Base-by-base conservation (phyloP, 2,113 vertebrate species). In the Origma solitaria region DNA sequence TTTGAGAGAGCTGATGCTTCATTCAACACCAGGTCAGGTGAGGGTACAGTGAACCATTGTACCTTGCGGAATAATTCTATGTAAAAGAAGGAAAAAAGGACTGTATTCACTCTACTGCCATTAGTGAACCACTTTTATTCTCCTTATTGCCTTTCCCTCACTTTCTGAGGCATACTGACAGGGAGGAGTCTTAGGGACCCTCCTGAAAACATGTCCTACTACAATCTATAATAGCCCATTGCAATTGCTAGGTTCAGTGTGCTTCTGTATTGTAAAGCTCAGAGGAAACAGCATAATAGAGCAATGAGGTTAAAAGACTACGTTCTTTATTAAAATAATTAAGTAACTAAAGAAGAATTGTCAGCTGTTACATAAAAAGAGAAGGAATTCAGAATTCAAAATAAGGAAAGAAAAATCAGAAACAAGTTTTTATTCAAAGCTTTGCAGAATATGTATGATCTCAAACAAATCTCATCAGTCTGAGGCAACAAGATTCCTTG, bases 11-110 rank as follows among this genome's bases (percentile, higher is more conserved):
- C 11, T 57, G 33, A 18, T 33, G 19, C 13, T 13, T 87, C 10
- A 6, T 47, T 28, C 19, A 17, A 8, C 0, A 0, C 53, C 73
- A 79, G 30, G 13, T 47, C 38, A 20, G 38, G 23, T 33, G 14
- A 5, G 14, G 35, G 53, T 30, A 44, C 21, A 54, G 20, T 13
- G 37, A 56, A 44, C 4, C 9, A 1, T 31, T 35, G 14, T 15
- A n/a, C 44, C 20, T 45, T 79, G 31, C 15, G 87, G 22, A 30
- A 51, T 40, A 24, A 56, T 47, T 68, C 24, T 7, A 64, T 13
- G 13, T 13, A 20, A 51, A 47, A 51, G 33, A 66, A 16, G n/a
- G 35, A 16, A 69, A 73, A 75, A 70, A 79, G 8, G 10, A 11
- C 28, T 44, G 2, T n/a, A 64, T 37, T 62, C 9, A 17, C 6